Evolutionary conservation across 2,888 invertebrate species (phyloP).

Genomic region (Scelioninae gen. 1): DNA sequence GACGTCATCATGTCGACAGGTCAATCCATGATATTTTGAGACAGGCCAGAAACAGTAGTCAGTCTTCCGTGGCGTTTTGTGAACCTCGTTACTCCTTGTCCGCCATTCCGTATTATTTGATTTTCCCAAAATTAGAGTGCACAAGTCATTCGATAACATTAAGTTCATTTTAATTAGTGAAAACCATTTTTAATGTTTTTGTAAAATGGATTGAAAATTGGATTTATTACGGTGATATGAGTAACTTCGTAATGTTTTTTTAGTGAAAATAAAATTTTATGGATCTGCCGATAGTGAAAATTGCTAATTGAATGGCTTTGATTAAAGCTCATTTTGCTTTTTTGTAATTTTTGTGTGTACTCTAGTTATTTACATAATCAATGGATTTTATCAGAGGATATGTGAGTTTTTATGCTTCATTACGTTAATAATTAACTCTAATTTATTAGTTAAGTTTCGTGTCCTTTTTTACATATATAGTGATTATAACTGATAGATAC

Average conservation of each 20-base stretch:
- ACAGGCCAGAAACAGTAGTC: constrained; percentile 77
- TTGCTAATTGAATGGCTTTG: not conserved
- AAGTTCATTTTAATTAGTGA: not conserved
- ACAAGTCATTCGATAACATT: not conserved
- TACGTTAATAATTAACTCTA: too few species aligned
- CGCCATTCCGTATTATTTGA: constrained; percentile 45
- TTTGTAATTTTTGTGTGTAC: constrained; percentile 11
- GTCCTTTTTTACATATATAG: too few species aligned
- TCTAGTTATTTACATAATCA: constrained; percentile 19
- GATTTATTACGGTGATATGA: too few species aligned
- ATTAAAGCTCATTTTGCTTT: not conserved
- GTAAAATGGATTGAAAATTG: not conserved
- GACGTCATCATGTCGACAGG: constrained; percentile 83
- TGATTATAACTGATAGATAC: too few species aligned
- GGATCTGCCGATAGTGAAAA: not conserved
- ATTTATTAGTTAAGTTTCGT: too few species aligned
- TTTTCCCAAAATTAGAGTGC: constrained; percentile 22
- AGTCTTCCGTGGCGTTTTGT: constrained; percentile 74
- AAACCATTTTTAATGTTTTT: not conserved
- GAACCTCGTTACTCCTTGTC: constrained; percentile 64
- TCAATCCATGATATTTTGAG: constrained; percentile 83
- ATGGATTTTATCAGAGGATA: constrained; percentile 81
- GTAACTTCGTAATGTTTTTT: not conserved
- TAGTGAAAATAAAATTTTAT: not conserved
- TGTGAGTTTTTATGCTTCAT: constrained; percentile 80